A percentile compares a stretch with the other conserved stretches of the same genome.
These are phyloP conservation scores for Argyresthia albistria DNA, from an alignment of 2,888 invertebrate genomes.

Conservation along the genomic window DNA sequence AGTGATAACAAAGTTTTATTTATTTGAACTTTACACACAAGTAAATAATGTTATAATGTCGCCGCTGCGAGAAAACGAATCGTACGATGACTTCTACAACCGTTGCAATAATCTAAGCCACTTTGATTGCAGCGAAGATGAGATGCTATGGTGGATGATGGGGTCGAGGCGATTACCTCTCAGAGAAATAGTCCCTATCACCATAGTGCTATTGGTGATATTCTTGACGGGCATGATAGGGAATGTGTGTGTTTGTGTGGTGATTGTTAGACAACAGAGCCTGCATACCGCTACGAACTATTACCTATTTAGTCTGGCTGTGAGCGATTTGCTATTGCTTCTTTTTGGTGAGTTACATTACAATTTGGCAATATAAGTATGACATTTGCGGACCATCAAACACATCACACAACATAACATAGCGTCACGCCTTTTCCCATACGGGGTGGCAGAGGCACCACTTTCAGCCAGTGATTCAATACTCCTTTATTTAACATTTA, in stretches of 20 bases:
- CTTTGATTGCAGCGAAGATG: slow-evolving; percentile 74
- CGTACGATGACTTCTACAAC: slow-evolving; percentile 26
- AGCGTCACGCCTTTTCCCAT: too few species aligned
- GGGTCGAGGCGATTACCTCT: slow-evolving; percentile 76
- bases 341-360: slow-evolving; percentile 80
- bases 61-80: slow-evolving; percentile 36
- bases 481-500: too few species aligned
- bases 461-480: too few species aligned
- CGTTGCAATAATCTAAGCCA: slow-evolving; percentile 54
- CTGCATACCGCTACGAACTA: slow-evolving; percentile 95
- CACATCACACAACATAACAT: too few species aligned
- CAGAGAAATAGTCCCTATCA: slow-evolving; percentile 71
- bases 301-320: slow-evolving; percentile 89
- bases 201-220: slow-evolving; percentile 80
- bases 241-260: slow-evolving; percentile 87
- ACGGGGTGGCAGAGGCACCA: too few species aligned
- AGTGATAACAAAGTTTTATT: too few species aligned
- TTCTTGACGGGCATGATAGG: slow-evolving; percentile 89
- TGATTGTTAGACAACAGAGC: slow-evolving; percentile 83
- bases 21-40: too few species aligned
- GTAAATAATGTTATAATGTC: too few species aligned
- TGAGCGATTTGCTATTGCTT: slow-evolving; percentile 87
- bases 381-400: too few species aligned
- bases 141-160: slow-evolving; percentile 69
- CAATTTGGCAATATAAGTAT: too few species aligned